phyloP scores from a whole-genome alignment of 2,113 vertebrate species.

The Phyllostomus hastatus region DNA sequence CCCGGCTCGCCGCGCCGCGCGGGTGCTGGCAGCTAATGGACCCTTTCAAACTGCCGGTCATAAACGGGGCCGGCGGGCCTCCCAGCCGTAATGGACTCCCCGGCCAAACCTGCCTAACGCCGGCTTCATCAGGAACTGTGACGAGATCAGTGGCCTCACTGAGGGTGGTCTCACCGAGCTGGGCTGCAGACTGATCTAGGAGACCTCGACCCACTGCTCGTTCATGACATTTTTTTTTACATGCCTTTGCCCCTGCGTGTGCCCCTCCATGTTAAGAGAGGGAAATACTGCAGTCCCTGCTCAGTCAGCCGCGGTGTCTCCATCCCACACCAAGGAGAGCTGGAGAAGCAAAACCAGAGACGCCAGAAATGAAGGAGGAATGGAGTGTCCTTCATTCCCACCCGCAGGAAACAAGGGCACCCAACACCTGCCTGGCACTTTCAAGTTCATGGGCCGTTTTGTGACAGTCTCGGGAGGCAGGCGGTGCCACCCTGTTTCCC shows the following conservation, averaged over 20 bases:
- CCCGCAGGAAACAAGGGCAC: neutral
- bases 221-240: neutral
- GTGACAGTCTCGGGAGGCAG: neutral
- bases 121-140: constrained; percentile 11
- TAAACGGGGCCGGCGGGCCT: constrained; percentile 13
- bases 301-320: neutral
- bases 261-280: neutral
- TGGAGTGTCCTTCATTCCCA: too few relatives aligned
- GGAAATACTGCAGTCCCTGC: neutral
- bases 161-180: constrained; percentile 1
- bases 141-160: constrained; percentile 35
- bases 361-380: neutral
- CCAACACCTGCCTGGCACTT: accelerated
- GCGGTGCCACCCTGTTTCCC: accelerated
- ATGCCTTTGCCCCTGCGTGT: neutral
- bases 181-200: neutral
- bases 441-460: neutral
- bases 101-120: neutral
- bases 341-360: neutral
- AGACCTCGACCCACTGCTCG: neutral
- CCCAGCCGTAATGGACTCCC: neutral
- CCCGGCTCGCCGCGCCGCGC: neutral
- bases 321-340: neutral
- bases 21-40: constrained; percentile 40
- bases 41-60: constrained; percentile 2